phyloP scores from a whole-genome alignment of 2,888 invertebrate species.

The Drosophila neonasuta region DNA sequence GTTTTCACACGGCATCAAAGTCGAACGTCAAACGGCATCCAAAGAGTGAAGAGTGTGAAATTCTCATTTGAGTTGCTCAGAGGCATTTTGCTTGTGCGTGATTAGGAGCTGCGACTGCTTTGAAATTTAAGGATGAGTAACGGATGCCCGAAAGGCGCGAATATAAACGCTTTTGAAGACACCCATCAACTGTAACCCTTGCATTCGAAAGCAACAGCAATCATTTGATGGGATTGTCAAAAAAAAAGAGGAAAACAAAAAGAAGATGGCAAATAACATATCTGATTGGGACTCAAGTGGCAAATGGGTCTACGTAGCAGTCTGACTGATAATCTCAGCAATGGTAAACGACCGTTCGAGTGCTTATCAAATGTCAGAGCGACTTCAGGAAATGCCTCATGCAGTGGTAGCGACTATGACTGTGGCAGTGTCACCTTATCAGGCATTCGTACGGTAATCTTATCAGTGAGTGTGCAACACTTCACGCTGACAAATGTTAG shows the following conservation, averaged over 20 bases:
- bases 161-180: slow-evolving; percentile 43
- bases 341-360: slow-evolving; percentile 50
- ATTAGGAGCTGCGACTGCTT: slow-evolving; percentile 42
- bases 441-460: slow-evolving; percentile 49
- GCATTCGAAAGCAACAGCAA: slow-evolving; percentile 3
- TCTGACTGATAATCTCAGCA: slow-evolving; percentile 47
- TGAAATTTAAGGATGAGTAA: slow-evolving; percentile 52
- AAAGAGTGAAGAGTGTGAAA: neutral
- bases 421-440: slow-evolving; percentile 44
- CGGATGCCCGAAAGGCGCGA: slow-evolving; percentile 21
- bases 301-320: slow-evolving; percentile 21
- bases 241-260: neutral
- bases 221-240: slow-evolving; percentile 12
- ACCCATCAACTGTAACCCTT: slow-evolving; percentile 44
- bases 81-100: slow-evolving; percentile 36
- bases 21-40: slow-evolving; percentile 48
- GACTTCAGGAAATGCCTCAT: slow-evolving; percentile 47
- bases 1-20: slow-evolving; percentile 46
- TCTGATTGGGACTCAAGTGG: slow-evolving; percentile 37
- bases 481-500: slow-evolving; percentile 68
- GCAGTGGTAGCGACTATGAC: neutral
- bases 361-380: slow-evolving; percentile 62
- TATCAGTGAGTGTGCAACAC: slow-evolving; percentile 62
- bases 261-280: neutral
- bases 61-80: slow-evolving; percentile 48